Percentiles rank a stretch among this genome's conserved stretches.
Evolutionary conservation across 1,140 invertebrate species (phyloP).

Genomic region (Diuraphis noxia): DNA sequence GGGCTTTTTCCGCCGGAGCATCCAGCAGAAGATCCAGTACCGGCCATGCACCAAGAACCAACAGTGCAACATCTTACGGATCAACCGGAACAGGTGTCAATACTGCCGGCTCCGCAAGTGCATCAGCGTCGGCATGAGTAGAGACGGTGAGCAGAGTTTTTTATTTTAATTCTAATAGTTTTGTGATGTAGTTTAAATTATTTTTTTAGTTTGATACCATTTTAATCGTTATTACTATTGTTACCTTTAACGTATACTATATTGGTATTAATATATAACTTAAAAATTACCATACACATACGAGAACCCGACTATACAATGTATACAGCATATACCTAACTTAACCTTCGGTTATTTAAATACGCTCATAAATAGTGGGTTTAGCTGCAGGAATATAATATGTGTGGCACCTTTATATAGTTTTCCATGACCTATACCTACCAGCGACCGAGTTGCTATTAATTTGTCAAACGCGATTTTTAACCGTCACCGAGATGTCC

Average conservation of each 20-base stretch:
- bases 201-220: too few species aligned
- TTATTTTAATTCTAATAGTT: too few species aligned
- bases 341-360: neutral
- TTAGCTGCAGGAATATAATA: neutral
- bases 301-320: neutral
- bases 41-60: slow-evolving; percentile 96
- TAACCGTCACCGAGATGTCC: neutral
- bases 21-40: slow-evolving; percentile 98
- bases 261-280: too few species aligned
- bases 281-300: neutral
- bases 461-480: neutral
- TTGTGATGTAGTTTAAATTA: too few species aligned
- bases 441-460: neutral
- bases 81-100: slow-evolving; percentile 96
- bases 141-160: slow-evolving; percentile 80
- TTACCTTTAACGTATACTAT: neutral
- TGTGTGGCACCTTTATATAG: neutral
- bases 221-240: too few species aligned
- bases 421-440: slow-evolving; percentile 1
- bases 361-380: neutral
- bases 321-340: too few species aligned
- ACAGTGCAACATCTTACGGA: slow-evolving; percentile 93
- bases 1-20: slow-evolving; percentile 85
- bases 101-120: slow-evolving; percentile 97
- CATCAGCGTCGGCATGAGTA: slow-evolving; percentile 96